Evolutionary conservation across 2,888 invertebrate species (phyloP), one percentile per base, ranked within the genome.

Genomic region (Lapara coniferarum): DNA sequence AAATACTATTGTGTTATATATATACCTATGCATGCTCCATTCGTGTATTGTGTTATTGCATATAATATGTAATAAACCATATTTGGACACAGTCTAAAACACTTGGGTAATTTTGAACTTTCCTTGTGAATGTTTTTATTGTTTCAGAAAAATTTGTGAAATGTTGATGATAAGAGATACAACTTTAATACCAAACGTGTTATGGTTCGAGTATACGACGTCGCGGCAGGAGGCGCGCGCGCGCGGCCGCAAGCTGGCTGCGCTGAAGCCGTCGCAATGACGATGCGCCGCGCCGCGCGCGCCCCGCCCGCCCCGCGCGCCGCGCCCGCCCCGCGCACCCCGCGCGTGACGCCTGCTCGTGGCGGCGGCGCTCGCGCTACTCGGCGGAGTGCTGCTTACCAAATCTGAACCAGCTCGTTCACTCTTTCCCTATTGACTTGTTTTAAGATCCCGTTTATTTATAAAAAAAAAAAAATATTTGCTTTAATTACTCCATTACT

Each of bases 131-230:
- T 19, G 10, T 67, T 49, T 37, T 51, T 74, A 71, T 68, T 74
- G 72, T 94, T 95, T 46, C 93, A 98, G 98, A 95, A 97, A 96
- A 91, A 90, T 97, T 76, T 97, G 97, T 71, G 98, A 98, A 91
- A 96, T 97, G 88, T 91, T 98, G 72, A 95, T 98, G 92, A 92
- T 98, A 72, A 95, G 98, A 74, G 98, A 98, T 85, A 97, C 98
- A 55, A 97, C 98, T 0, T 91, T 98, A 71, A 98, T 98, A 86
- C 98, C 98, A 44, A 98, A 98, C 88, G 97, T 98, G 19, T 88
- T 98, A 76, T 98, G 98, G 98, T 98, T 98, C 87, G 98, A 98
- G 87, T 98, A 98, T 87, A 98, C 97, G 44, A 97, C 97, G 75
- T 96, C 97, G 69, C 94, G 98, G 75, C 96, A 97, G 80, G 98